These are phyloP conservation scores for Pyrrhia umbra DNA, from an alignment of 2,888 invertebrate genomes.

Conservation along the genomic window DNA sequence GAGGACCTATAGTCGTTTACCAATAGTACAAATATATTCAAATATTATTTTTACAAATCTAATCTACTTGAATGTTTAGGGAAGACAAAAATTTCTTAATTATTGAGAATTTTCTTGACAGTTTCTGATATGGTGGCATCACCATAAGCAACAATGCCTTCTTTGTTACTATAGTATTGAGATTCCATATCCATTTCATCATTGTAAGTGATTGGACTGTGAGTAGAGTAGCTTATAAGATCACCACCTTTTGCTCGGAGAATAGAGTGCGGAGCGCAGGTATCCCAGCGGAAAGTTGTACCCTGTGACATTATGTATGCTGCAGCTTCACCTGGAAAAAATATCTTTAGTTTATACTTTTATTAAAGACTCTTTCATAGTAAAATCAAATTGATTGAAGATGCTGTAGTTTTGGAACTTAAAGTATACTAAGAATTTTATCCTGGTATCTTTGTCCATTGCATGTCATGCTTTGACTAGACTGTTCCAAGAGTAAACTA, in stretches of 20 bases:
- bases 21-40: background rate
- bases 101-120: slow-evolving; percentile 64
- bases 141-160: slow-evolving; percentile 81
- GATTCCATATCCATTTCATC: slow-evolving; percentile 71
- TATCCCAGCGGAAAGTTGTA: slow-evolving; percentile 97
- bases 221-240: slow-evolving; percentile 77
- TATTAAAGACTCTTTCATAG: background rate
- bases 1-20: background rate
- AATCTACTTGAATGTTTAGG: background rate
- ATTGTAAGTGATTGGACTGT: slow-evolving; percentile 78
- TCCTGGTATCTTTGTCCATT: no score
- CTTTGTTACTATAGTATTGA: slow-evolving; percentile 79
- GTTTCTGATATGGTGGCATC: slow-evolving; percentile 69
- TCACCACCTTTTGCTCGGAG: slow-evolving; percentile 95
- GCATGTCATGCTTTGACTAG: no score
- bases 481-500: no score
- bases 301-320: slow-evolving; percentile 94
- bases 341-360: background rate
- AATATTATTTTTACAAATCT: background rate
- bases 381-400: no score
- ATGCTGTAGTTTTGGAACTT: no score
- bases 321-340: slow-evolving; percentile 79
- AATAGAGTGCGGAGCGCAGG: slow-evolving; percentile 97
- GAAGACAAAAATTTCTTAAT: slow-evolving; percentile 10
- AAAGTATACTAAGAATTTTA: no score